Conservation (phyloP, 2,888 invertebrate species). For the Platynereis dumerilii region DNA sequence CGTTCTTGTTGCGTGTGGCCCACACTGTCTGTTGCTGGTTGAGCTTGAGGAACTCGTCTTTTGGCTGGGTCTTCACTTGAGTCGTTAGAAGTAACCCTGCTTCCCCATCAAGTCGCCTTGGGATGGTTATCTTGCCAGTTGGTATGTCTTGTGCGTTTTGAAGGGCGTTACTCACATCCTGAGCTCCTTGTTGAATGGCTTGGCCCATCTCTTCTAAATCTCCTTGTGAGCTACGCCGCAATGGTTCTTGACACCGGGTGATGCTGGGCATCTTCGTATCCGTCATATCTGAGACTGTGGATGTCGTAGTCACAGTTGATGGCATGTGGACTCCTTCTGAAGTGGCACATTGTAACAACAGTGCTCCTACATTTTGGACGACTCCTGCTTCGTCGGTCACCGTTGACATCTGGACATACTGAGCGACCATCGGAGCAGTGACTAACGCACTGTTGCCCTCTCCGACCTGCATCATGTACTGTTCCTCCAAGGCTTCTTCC, state of each 20-base stretch:
- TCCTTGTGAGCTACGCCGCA: background rate
- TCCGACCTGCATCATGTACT: too few relatives aligned
- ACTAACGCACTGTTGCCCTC: background rate
- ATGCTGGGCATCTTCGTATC: background rate
- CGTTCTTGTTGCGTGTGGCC: background rate
- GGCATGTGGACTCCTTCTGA: background rate
- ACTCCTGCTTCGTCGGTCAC: background rate
- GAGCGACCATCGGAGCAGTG: slow-evolving; percentile 1
- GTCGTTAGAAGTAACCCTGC: background rate
- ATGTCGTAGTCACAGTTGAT: background rate
- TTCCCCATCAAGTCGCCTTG: slow-evolving; percentile 8
- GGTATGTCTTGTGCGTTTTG: background rate
- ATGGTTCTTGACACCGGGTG: background rate
- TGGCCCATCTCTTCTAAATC: background rate
- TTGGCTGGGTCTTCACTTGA: too few relatives aligned
- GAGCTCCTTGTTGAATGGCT: slow-evolving; percentile 2
- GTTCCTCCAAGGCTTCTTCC: too few relatives aligned
- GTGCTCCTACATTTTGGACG: background rate
- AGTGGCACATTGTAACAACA: background rate
- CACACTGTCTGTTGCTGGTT: slow-evolving; percentile 1
- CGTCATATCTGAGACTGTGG: background rate
- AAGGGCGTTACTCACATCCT: background rate
- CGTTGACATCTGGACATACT: background rate
- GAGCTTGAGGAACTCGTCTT: slow-evolving; percentile 5
- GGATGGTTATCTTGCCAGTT: background rate